Evolutionary conservation across 2,113 vertebrate genomes (phyloP).

Genomic region (Chelonoidis abingdonii): DNA sequence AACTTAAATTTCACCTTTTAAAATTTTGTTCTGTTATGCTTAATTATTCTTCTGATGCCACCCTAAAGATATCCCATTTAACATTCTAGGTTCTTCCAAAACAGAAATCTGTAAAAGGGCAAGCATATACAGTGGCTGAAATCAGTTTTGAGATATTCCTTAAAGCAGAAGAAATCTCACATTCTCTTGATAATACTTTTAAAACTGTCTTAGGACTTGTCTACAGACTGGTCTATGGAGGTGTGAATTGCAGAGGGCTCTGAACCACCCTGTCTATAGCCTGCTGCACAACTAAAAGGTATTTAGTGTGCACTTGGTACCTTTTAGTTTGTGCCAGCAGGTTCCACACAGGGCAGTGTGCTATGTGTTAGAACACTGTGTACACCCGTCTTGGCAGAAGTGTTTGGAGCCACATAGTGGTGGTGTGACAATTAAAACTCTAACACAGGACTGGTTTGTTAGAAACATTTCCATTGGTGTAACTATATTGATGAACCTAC

Average conservation of each 20-base stretch:
- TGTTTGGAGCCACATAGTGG: neutral
- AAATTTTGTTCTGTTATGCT: neutral
- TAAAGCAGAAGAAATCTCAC: neutral
- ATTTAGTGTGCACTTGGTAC: too few species aligned
- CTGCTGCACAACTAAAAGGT: too few species aligned
- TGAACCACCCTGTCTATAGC: neutral
- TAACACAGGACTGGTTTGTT: neutral
- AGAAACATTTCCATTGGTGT: neutral
- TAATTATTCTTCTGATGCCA: neutral
- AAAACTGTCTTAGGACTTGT: neutral
- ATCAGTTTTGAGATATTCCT: neutral
- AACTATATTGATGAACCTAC: neutral
- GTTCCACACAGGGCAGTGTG: too few species aligned
- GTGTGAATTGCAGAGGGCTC: neutral
- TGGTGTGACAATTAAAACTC: conserved; percentile 19
- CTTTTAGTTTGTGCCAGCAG: too few species aligned
- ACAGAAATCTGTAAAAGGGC: neutral
- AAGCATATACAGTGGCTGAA: neutral
- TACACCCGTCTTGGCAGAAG: neutral
- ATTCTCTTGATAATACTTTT: neutral
- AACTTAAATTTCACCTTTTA: neutral
- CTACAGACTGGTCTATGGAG: neutral
- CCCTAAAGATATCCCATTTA: neutral
- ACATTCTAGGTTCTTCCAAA: conserved; percentile 5
- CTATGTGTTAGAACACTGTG: too few species aligned